A percentile compares a stretch with the other conserved stretches of the same genome.
These are phyloP conservation scores for Eupithecia insigniata DNA, from an alignment of 2,888 invertebrate genomes.

Conservation along the genomic window DNA sequence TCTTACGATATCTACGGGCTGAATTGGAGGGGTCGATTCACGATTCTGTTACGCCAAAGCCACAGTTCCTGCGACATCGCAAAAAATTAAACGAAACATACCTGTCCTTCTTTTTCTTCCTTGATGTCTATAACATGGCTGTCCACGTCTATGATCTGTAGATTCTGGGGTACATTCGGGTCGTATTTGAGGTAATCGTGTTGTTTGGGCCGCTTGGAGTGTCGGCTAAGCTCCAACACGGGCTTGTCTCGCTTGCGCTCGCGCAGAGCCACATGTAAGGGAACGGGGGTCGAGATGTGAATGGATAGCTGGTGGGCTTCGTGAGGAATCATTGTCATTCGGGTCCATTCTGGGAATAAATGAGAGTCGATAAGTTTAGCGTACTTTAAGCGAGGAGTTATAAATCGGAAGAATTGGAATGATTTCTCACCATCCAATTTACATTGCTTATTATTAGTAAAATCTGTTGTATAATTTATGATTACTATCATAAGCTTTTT, in stretches of 20 bases:
- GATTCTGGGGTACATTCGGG: conserved; percentile 73
- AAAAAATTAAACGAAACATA: not conserved
- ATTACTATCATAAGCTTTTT: no score
- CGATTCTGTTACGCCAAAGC: not conserved
- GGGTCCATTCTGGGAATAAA: conserved; percentile 67
- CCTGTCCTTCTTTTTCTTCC: conserved; percentile 67
- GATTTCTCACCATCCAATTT: no score
- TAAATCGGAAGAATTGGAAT: not conserved
- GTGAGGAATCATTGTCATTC: conserved; percentile 72
- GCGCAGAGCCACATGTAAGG: conserved; percentile 68
- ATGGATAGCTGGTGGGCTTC: conserved; percentile 72
- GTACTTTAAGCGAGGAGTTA: not conserved
- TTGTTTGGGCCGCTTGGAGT: conserved; percentile 63
- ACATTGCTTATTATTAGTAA: no score
- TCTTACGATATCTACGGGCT: not conserved
- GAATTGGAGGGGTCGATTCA: not conserved
- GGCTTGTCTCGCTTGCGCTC: conserved; percentile 71
- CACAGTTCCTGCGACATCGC: not conserved
- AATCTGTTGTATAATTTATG: no score
- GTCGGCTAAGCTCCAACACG: conserved; percentile 68
- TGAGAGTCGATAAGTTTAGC: not conserved
- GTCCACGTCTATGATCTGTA: conserved; percentile 76
- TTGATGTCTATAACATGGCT: conserved; percentile 75
- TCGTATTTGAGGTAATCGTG: conserved; percentile 76
- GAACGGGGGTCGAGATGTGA: conserved; percentile 67